Conservation (phyloP, 2,113 vertebrate species). For the Tursiops truncatus region DNA sequence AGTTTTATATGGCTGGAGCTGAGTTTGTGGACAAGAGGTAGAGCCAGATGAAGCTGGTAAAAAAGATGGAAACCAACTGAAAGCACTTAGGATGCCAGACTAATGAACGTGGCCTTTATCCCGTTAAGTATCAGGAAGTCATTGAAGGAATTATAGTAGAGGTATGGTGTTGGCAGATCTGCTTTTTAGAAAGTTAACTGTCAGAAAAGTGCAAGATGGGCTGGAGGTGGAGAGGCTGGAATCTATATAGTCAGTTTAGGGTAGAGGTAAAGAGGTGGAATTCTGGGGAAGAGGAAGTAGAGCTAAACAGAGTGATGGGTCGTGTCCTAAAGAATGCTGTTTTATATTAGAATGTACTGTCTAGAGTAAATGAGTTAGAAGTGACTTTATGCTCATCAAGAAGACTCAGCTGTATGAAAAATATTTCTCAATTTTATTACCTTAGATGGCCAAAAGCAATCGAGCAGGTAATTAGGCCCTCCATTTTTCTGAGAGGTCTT, state of each 20-base stretch:
- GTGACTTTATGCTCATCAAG: neutral
- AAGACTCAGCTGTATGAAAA: neutral
- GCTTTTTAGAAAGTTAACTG: neutral
- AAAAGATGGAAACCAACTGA: neutral
- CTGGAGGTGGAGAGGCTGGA: neutral
- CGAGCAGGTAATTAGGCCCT: neutral
- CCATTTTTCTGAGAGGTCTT: neutral
- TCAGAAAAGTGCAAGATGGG: neutral
- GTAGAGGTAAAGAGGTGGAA: neutral
- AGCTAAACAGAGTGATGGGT: neutral
- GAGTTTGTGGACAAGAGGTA: neutral
- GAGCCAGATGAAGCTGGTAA: neutral
- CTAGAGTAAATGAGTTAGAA: neutral
- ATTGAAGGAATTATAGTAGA: neutral
- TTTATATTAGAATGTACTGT: neutral
- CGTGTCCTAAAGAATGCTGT: neutral
- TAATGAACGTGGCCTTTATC: neutral
- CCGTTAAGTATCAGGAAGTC: neutral
- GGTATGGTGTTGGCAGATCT: neutral
- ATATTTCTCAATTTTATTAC: neutral
- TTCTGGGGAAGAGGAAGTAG: neutral
- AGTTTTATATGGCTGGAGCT: neutral
- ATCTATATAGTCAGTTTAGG: neutral
- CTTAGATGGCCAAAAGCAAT: neutral
- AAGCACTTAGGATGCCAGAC: neutral